Evolutionary conservation across 2,797 vertebrate species (phyloP), one percentile per base, ranked within the genome.

Genomic region (Gallinago stenura): DNA sequence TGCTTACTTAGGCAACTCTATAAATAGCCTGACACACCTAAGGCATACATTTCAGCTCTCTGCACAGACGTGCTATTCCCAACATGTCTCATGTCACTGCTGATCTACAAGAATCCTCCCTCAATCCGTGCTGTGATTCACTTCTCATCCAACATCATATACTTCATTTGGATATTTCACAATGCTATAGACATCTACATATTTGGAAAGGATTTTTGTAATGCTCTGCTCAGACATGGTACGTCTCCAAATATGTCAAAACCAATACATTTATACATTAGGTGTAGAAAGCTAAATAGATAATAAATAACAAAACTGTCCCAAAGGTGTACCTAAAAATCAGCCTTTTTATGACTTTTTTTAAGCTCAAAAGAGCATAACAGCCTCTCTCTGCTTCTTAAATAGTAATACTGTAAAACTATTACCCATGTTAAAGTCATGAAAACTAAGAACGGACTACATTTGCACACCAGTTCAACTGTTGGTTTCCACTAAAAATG

Each of bases 51-150:
- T 89, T 83, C 28, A 87, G 77, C 46, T 80, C 92, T 62, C 18
- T 8, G 16, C 79, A 83, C n/a, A 84, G 89, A 45, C 53, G 13
- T 43, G 43, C 80, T 89, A 72, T 16, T 91, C 80, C 53, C 71
- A 85, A 65, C 39, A 65, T 25, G 68, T 62, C 83, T 90, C 64
- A 82, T 69, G 72, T 91, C 83, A 93, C 62, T 21, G 48, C 26
- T 61, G 56, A 95, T 92, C 78, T 90, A 68, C 48, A 86, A 79
- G 66, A 92, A 95, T 54, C 53, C 78, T 87, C 85, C 46, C 57
- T 83, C 1, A 0, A 82, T 70, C 80, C 69, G 17, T 69, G 76
- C 9, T 26, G 8, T 28, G 87, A 77, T 51, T 94, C 72, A 86
- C 41, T 90, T 66, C 31, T 70, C 53, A 78, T 33, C 28, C 45